Base-by-base conservation (phyloP, 2,888 invertebrate genomes). In the Mystacides longicornis region DNA sequence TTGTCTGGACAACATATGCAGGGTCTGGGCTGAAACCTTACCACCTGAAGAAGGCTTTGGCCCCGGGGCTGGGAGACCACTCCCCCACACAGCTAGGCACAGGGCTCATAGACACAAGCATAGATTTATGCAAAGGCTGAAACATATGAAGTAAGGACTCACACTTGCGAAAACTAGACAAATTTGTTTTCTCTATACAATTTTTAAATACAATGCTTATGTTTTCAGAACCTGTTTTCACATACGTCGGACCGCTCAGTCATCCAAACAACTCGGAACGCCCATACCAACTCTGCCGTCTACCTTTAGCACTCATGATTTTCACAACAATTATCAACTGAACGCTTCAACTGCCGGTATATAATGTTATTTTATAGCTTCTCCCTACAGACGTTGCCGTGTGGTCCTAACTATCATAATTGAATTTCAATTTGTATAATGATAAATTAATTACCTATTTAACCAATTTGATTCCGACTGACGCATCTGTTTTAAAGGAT, bases 11-110 rank as follows among this genome's bases (percentile, higher is more conserved):
- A 97, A 98, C 75, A 98, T 99, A 65, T 98, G 97, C 69, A 87
- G 99, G 62, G 86, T 99, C 64, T 99, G 99, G 99, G 92, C 94
- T 52, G 98, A 99, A 76, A 98, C 97, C 0, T 86, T 96, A 59
- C 80, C 97, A 62, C 96, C 97, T 0, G 96, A 97, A 68, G 96
- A 97, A 77, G 96, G 96, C 53, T 81, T 76, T 75, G 81, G 81
- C 59, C 75, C 79, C 14, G 79, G 80, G 56, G 69, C 71, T 55
- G 71, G 70, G 64, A 68, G 74, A 62, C 72, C 83, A 67, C 83
- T 83, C 69, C 80, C 83, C 23, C 81, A 85, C 67, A 82, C 84
- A 61, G 84, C 85, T 54, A 80, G 85, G 58, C 84, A 89, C 72
- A 83, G 93, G 61, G 93, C 94, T 62, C 94, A 95, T 69, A 81